phyloP scores from a whole-genome alignment of 2,113 vertebrate genomes.

The Eublepharis macularius region DNA sequence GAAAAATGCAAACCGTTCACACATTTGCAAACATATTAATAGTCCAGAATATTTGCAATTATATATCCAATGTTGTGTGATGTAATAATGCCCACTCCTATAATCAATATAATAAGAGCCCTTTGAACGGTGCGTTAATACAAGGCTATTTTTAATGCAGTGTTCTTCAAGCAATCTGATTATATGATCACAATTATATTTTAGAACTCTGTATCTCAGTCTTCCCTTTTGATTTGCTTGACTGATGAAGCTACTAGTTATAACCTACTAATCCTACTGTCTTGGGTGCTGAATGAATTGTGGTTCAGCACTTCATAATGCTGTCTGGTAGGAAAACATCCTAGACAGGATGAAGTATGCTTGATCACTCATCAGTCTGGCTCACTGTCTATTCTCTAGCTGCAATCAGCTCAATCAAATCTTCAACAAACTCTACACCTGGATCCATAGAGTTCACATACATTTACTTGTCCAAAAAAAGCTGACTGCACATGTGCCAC shows the following conservation, averaged over 20 bases:
- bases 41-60: not conserved
- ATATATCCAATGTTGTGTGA: not conserved
- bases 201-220: not conserved
- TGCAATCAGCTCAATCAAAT: too few species aligned
- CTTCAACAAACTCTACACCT: too few species aligned
- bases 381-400: too few species aligned
- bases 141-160: not conserved
- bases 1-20: not conserved
- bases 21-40: not conserved
- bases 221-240: not conserved
- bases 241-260: not conserved
- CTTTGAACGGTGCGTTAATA: not conserved
- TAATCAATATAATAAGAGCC: not conserved
- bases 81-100: not conserved
- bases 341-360: too few species aligned
- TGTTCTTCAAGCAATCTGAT: not conserved
- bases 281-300: not conserved
- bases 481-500: too few species aligned
- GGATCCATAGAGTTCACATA: too few species aligned
- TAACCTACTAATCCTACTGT: not conserved
- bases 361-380: too few species aligned
- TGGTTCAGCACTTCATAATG: not conserved
- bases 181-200: not conserved
- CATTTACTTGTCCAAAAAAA: too few species aligned
- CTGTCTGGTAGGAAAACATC: not conserved